These are phyloP conservation scores for Eriosoma lanigerum DNA, from an alignment of 1,140 invertebrate genomes.

Conservation along the genomic window DNA sequence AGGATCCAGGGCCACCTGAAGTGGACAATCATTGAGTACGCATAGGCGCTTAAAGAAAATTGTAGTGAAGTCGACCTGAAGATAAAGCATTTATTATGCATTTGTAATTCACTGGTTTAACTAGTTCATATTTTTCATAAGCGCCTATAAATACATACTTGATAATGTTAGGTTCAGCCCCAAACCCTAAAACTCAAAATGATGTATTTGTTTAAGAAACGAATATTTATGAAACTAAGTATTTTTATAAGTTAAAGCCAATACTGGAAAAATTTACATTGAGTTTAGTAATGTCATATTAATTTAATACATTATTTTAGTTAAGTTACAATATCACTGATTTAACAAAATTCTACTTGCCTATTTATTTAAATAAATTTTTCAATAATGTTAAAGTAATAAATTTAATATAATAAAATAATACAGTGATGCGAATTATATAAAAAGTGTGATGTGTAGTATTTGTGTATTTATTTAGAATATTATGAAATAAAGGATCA, in stretches of 20 bases:
- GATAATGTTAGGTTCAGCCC: constrained; percentile 23
- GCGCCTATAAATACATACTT: constrained; percentile 18
- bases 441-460: too few species aligned
- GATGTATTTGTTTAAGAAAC: neutral
- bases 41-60: constrained; percentile 7
- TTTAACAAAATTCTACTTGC: too few species aligned
- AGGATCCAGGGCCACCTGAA: neutral
- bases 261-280: neutral
- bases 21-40: constrained; percentile 4
- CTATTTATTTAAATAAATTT: too few species aligned
- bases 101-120: neutral
- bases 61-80: neutral
- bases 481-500: too few species aligned
- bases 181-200: constrained; percentile 28
- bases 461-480: too few species aligned
- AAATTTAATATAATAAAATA: too few species aligned
- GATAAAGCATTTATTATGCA: constrained; percentile 10
- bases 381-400: too few species aligned
- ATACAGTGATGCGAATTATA: too few species aligned
- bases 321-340: too few species aligned
- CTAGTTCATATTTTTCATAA: neutral
- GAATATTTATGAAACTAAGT: neutral
- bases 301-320: too few species aligned
- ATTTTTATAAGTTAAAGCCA: neutral
- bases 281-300: neutral